A percentile compares a stretch with the other conserved stretches of the same genome.
Conservation (phyloP, 2,888 invertebrate species). For the Lydus trimaculatus region DNA sequence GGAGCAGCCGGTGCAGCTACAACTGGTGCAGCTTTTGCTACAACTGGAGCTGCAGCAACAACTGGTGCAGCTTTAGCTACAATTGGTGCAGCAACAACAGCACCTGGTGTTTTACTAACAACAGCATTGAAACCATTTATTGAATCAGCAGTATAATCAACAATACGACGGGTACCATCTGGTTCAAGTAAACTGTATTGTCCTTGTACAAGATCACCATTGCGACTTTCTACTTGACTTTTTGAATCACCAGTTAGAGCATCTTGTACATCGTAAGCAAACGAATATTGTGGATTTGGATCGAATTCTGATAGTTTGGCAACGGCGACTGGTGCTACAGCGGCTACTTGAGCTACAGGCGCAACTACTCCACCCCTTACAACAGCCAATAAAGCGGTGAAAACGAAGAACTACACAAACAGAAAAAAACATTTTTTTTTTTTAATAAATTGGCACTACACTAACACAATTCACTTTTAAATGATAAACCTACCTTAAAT, state of each 20-base stretch:
- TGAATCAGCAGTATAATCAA: constrained; percentile 73
- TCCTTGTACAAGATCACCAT: constrained; percentile 72
- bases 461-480: constrained; percentile 8
- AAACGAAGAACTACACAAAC: constrained; percentile 41
- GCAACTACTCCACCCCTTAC: constrained; percentile 43
- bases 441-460: not conserved
- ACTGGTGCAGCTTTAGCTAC: constrained; percentile 48
- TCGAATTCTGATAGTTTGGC: constrained; percentile 64
- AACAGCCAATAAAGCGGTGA: constrained; percentile 44
- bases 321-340: constrained; percentile 57
- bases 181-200: constrained; percentile 69
- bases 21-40: constrained; percentile 43
- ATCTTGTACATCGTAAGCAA: constrained; percentile 74
- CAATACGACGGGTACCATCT: constrained; percentile 69
- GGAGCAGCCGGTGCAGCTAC: constrained; percentile 45
- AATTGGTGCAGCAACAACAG: constrained; percentile 22
- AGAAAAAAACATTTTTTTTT: constrained; percentile 13
- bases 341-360: constrained; percentile 54
- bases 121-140: constrained; percentile 72
- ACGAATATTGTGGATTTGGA: constrained; percentile 72
- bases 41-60: constrained; percentile 36
- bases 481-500: constrained; percentile 44
- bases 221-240: constrained; percentile 64
- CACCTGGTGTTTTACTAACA: constrained; percentile 67
- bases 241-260: constrained; percentile 69